phyloP scores from a whole-genome alignment of 2,888 invertebrate genomes.

The Aricia artaxerxes region DNA sequence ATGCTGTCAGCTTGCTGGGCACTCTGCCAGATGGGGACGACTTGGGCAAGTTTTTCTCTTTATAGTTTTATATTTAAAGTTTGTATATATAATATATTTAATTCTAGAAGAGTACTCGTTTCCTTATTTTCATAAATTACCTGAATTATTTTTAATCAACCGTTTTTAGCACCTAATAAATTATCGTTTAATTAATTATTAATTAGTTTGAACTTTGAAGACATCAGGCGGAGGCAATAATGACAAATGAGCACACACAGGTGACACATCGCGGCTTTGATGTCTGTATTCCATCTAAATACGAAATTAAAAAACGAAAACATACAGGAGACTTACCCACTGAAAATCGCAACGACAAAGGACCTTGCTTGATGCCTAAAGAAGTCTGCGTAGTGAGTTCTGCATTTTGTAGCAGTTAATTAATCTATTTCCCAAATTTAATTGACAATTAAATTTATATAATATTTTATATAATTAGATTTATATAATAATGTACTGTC shows the following conservation, averaged over 20 bases:
- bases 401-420: too few relatives aligned
- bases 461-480: too few relatives aligned
- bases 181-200: background rate
- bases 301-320: slow-evolving; percentile 24
- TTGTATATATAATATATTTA: too few relatives aligned
- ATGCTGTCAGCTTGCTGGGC: too few relatives aligned
- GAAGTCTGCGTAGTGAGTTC: too few relatives aligned
- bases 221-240: slow-evolving; percentile 10
- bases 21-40: too few relatives aligned
- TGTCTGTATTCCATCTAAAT: background rate
- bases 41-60: too few relatives aligned
- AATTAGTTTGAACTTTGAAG: background rate
- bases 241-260: slow-evolving; percentile 11
- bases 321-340: background rate
- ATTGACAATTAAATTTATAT: too few relatives aligned
- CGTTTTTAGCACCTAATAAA: background rate
- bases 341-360: background rate
- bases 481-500: too few relatives aligned
- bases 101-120: background rate
- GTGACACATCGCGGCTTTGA: slow-evolving; percentile 3
- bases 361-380: background rate
- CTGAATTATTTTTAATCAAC: background rate
- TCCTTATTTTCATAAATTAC: background rate
- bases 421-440: too few relatives aligned
- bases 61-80: too few relatives aligned